phyloP scores from a whole-genome alignment of 2,797 vertebrate genomes.

The Xerus rutilus region DNA sequence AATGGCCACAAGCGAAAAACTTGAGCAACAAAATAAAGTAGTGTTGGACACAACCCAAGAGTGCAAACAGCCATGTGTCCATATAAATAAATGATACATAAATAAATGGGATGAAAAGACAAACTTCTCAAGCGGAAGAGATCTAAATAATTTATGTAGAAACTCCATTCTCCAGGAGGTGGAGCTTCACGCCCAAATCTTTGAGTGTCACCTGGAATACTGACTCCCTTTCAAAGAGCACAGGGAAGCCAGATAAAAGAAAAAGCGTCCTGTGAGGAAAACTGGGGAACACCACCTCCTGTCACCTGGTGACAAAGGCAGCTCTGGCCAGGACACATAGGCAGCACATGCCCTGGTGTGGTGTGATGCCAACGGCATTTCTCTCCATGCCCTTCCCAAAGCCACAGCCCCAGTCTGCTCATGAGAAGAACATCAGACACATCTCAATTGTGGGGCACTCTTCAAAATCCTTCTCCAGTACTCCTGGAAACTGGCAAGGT shows the following conservation, averaged over 20 bases:
- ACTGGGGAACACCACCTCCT: background rate
- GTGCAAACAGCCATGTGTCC: background rate
- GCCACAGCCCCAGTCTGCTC: background rate
- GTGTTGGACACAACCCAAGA: background rate
- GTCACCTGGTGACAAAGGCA: background rate
- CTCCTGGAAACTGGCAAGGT: background rate
- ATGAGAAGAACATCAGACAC: background rate
- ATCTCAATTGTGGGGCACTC: background rate
- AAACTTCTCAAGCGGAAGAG: background rate
- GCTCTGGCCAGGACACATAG: background rate
- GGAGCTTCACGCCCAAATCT: background rate
- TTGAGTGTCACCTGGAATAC: background rate
- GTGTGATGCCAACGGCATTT: background rate
- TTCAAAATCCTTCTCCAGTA: background rate
- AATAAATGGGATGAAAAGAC: background rate
- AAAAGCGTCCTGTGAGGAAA: background rate
- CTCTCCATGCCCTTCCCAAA: background rate
- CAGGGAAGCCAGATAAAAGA: background rate
- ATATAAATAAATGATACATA: constrained; percentile 5
- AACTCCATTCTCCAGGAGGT: background rate
- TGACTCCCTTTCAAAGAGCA: background rate
- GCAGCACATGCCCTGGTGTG: background rate
- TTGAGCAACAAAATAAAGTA: background rate
- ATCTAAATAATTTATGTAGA: background rate
- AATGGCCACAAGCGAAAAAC: background rate